A percentile compares a stretch with the other conserved stretches of the same genome.
These are phyloP conservation scores for Cochlearius cochlearius DNA, from an alignment of 2,113 vertebrate genomes.

Conservation along the genomic window DNA sequence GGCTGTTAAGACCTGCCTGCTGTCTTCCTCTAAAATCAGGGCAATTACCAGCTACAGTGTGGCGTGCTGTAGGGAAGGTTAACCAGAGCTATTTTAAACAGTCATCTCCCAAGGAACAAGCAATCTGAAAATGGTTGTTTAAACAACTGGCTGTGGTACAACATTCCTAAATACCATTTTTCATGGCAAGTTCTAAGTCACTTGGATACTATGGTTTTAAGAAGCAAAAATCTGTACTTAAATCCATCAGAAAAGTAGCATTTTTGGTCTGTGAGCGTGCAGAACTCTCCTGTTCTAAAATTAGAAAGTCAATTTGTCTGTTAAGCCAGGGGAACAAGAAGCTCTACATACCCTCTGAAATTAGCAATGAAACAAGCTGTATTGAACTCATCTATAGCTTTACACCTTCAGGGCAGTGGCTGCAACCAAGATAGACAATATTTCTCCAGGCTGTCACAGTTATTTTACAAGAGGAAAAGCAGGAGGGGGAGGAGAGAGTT, in stretches of 20 bases:
- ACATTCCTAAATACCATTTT: background rate
- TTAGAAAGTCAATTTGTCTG: slow-evolving; percentile 66
- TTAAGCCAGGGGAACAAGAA: slow-evolving; percentile 29
- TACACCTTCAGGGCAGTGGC: background rate
- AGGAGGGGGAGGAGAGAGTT: background rate
- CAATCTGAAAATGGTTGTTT: background rate
- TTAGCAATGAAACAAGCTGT: slow-evolving; percentile 24
- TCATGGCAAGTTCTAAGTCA: background rate
- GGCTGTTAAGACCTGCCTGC: background rate
- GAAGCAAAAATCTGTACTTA: background rate
- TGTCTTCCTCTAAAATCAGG: background rate
- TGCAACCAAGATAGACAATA: background rate
- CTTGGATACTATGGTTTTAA: background rate
- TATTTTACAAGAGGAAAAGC: background rate
- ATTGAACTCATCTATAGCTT: slow-evolving; percentile 5
- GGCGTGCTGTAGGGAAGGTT: background rate
- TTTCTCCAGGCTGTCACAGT: background rate
- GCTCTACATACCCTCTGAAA: slow-evolving; percentile 30
- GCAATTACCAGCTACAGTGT: background rate
- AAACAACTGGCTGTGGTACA: background rate
- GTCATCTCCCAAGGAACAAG: background rate
- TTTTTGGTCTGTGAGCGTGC: background rate
- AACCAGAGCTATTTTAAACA: background rate
- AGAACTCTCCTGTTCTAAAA: slow-evolving; percentile 40
- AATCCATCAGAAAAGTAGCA: background rate